These are phyloP conservation scores for Syngnathus typhle DNA, from an alignment of 2,113 vertebrate species.

Conservation along the genomic window DNA sequence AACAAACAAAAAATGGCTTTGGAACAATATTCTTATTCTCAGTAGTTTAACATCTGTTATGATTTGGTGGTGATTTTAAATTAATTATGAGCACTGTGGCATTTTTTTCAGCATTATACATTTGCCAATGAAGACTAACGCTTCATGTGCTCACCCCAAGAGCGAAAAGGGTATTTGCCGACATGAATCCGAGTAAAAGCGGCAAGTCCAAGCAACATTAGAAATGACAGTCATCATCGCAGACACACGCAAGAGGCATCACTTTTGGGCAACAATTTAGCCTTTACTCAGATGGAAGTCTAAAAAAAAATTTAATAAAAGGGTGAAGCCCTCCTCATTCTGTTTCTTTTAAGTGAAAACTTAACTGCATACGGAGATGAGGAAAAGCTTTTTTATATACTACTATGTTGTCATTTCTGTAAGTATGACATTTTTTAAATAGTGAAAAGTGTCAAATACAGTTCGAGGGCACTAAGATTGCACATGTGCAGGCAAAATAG, in stretches of 20 bases:
- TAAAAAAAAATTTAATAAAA: conserved; percentile 19
- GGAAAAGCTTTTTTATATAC: conserved; percentile 32
- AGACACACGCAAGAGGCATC: conserved; percentile 36
- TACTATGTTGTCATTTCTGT: conserved; percentile 37
- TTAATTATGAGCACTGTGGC: not conserved
- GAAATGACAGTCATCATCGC: not conserved
- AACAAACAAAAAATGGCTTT: not conserved
- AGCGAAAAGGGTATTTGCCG: conserved; percentile 6
- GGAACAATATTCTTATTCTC: no score
- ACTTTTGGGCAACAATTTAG: conserved; percentile 41
- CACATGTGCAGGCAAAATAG: conserved; percentile 43
- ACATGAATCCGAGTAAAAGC: conserved; percentile 15
- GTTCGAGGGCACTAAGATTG: conserved; percentile 39
- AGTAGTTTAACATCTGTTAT: not conserved
- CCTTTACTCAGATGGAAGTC: conserved; percentile 33
- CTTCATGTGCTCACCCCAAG: not conserved
- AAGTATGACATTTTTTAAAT: conserved; percentile 56
- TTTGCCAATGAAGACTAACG: not conserved
- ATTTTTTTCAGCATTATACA: not conserved
- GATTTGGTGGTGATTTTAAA: not conserved
- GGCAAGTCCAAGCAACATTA: conserved; percentile 4
- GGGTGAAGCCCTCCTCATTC: conserved; percentile 43
- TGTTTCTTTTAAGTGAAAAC: conserved; percentile 58
- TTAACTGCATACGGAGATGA: conserved; percentile 52
- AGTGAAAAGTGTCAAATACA: conserved; percentile 59